Evolutionary conservation across 1,140 invertebrate species (phyloP), one percentile per base, ranked within the genome.

Genomic region (Cydia strobilella): DNA sequence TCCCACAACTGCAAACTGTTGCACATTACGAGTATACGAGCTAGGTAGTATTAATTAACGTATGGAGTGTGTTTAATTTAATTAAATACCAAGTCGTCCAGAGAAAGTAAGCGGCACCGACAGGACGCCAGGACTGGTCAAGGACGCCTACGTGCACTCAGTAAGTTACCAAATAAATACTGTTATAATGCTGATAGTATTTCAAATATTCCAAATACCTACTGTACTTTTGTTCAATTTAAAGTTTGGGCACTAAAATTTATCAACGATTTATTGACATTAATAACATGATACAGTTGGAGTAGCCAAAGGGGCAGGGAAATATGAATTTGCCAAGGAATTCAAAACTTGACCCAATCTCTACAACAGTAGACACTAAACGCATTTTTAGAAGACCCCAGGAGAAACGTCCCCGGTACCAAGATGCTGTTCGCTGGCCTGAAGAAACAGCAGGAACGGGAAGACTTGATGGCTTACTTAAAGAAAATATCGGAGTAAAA

Each of bases 161-260:
- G 42, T 15, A 15, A 45, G 2, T 54, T 54, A n/a, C 51, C 51
- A 54, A 45, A 15, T 45, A 45, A 45, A 15, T 45, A 18, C 51
- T 9, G n/a, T 54, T 45, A 45, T 45, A 45, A 54, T 54, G 51
- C n/a, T 7, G 51, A 54, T 13, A 7, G 7, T 54, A 18, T 54
- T 54, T 54, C 51, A 54, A 54, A 54, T 54, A 54, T 54, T 54
- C 15, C 51, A 54, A 54, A 54, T 54, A 9, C 27, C 27, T 27
- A 4, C 42, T 45, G 12, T 45, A 15, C 42, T 0, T 12, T 45
- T 15, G 42, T 15, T 13, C 42, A 45, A 45, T 45, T 39, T 45
- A 45, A 42, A 42, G 7, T 9, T 42, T 42, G 12, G 12, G 7
- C 39, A 15, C 12, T 45, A 13, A 15, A 3, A 45, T 45, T 45